These are phyloP conservation scores for Dichetophora obliterata DNA, from an alignment of 2,888 invertebrate genomes.

Conservation along the genomic window DNA sequence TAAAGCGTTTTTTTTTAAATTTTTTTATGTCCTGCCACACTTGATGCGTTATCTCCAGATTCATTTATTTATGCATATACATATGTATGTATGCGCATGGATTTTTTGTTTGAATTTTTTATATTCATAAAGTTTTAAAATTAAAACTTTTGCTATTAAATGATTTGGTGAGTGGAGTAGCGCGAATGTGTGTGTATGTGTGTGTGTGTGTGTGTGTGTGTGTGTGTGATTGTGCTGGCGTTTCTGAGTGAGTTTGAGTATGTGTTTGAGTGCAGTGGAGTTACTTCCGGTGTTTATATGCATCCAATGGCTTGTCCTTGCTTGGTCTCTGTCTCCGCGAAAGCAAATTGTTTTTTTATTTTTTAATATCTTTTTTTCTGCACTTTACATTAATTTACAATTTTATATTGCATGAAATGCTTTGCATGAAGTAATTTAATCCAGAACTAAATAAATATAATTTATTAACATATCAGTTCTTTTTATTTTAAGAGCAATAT, in stretches of 20 bases:
- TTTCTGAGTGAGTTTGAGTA: not conserved
- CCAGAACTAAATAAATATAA: not conserved
- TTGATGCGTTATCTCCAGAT: not conserved
- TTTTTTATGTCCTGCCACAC: not conserved
- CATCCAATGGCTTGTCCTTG: not conserved
- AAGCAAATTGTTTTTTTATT: not conserved
- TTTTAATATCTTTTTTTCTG: not conserved
- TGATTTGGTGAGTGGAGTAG: constrained; percentile 3
- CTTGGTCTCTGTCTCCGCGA: not conserved
- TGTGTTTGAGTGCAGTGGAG: not conserved
- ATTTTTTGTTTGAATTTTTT: not conserved
- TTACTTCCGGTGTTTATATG: not conserved
- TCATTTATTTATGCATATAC: not conserved
- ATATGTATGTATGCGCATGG: too few species aligned
- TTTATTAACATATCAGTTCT: too few species aligned
- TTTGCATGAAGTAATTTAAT: constrained; percentile 6
- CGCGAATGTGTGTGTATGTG: not conserved
- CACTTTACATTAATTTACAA: not conserved
- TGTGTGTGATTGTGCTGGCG: not conserved
- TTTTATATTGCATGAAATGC: constrained; percentile 12
- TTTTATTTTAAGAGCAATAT: too few species aligned
- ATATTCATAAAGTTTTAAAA: constrained; percentile 1
- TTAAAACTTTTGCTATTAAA: not conserved
- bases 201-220: not conserved
- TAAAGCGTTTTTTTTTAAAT: not conserved